Base-by-base conservation (phyloP, 2,113 vertebrate species). In the Phainopepla nitens region DNA sequence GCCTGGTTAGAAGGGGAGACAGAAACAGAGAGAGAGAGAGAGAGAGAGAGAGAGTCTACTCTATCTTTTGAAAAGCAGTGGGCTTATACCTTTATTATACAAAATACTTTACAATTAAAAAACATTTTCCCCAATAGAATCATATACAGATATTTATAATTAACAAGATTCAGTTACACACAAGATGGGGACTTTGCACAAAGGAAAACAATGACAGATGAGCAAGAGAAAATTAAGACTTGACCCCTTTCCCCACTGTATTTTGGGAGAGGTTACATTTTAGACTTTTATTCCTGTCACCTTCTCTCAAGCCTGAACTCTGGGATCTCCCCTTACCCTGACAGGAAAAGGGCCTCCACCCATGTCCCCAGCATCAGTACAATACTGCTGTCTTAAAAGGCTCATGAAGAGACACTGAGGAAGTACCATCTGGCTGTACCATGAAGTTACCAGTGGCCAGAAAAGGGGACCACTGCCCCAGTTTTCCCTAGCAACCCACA, bases 101-200 rank as follows among this genome's bases (percentile, higher is more conserved):
- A 97, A 97, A 97, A 97, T 97, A 97, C 81, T 97, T 97, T 97
- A 97, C 92, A 97, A 96, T 97, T 97, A 96, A 97, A 97, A 97
- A 97, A 95, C 90, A 90, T 90, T 95, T 93, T 82, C 39, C 68
- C 83, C 73, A 41, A 57, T 87, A 94, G 66, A 97, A 95, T 97
- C 95, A 97, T 97, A 96, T 97, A 97, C 96, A 97, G 89, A 93
- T 97, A 97, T 97, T 97, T 97, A 97, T 97, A 97, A 95, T 97
- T 85, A 94, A 96, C 72, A 95, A 95, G 89, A 96, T 94, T 95
- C 69, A 96, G 86, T 96, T 93, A 90, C 75, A 95, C 69, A 54
- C 82, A 78, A 86, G 72, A 82, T 64, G n/a, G 23, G 35, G 39
- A 62, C 72, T 83, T 87, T 75, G 76, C 87, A 89, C 87, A 94